Evolutionary conservation across 2,797 vertebrate genomes (phyloP).

Genomic region (Danio choprae): DNA sequence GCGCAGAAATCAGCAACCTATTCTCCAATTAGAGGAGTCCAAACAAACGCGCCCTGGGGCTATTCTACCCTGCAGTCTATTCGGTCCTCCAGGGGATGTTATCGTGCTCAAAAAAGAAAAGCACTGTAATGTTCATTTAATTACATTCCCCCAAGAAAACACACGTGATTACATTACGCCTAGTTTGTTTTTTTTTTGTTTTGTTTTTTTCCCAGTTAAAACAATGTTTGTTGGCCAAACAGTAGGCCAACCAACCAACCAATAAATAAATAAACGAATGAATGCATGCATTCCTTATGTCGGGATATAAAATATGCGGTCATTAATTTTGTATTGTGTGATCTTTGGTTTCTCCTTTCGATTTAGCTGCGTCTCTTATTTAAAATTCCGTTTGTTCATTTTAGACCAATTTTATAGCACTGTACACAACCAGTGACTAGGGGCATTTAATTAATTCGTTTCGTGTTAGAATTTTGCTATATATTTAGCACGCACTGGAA

Average conservation of each 20-base stretch:
- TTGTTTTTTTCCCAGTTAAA: too few relatives aligned
- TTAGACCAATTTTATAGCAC: constrained; percentile 5
- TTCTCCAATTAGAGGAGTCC: constrained; percentile 82
- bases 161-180: constrained; percentile 50
- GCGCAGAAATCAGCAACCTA: constrained; percentile 78
- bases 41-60: constrained; percentile 83
- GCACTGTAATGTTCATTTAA: constrained; percentile 71
- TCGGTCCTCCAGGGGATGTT: constrained; percentile 71
- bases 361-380: not conserved
- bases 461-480: not conserved
- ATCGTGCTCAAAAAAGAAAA: constrained; percentile 74
- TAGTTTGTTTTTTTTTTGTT: not conserved
- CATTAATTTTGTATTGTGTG: constrained; percentile 21
- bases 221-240: too few relatives aligned
- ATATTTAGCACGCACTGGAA: not conserved
- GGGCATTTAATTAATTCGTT: not conserved
- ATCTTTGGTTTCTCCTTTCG: constrained; percentile 35
- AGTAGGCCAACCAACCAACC: too few relatives aligned
- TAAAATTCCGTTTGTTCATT: constrained; percentile 42
- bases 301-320: constrained; percentile 6
- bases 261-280: too few relatives aligned
- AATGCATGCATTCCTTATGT: not conserved
- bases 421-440: constrained; percentile 14
- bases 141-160: constrained; percentile 59
- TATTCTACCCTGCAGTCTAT: constrained; percentile 63